Evolutionary conservation across 2,113 vertebrate genomes (phyloP).

Genomic region (Erinaceus europaeus): DNA sequence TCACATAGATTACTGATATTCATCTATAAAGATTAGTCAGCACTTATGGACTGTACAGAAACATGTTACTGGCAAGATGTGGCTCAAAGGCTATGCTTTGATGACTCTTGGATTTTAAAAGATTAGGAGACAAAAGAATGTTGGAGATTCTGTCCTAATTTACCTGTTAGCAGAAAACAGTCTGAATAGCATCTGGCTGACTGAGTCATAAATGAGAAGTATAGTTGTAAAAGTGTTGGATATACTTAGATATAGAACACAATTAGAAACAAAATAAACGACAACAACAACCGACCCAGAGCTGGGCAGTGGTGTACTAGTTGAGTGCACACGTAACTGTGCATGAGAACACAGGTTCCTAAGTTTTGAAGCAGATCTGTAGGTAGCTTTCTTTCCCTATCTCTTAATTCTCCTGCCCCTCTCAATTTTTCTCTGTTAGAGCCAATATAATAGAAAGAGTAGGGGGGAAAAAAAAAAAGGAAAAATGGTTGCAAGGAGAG

Average conservation of each 20-base stretch:
- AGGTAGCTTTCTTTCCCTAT: too few relatives aligned
- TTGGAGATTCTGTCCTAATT: constrained; percentile 20
- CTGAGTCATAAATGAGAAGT: background rate
- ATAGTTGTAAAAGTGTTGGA: background rate
- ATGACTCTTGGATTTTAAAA: background rate
- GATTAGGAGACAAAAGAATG: constrained; percentile 19
- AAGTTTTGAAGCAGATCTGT: too few relatives aligned
- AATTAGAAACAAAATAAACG: background rate
- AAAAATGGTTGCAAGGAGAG: too few relatives aligned
- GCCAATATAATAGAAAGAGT: too few relatives aligned
- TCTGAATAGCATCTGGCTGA: background rate
- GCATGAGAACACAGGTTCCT: too few relatives aligned
- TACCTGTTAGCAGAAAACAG: background rate
- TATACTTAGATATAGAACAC: background rate
- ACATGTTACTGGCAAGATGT: background rate
- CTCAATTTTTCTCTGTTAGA: too few relatives aligned
- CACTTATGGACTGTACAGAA: background rate
- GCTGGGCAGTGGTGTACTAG: too few relatives aligned
- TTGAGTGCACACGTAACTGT: too few relatives aligned
- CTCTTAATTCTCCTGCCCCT: too few relatives aligned
- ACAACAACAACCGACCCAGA: too few relatives aligned
- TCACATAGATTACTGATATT: background rate
- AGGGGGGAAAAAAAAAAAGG: too few relatives aligned
- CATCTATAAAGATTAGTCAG: background rate
- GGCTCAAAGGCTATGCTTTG: background rate